A percentile compares a stretch with the other conserved stretches of the same genome.
Conservation (phyloP, 2,888 invertebrate species). For the Cheilosia soror region DNA sequence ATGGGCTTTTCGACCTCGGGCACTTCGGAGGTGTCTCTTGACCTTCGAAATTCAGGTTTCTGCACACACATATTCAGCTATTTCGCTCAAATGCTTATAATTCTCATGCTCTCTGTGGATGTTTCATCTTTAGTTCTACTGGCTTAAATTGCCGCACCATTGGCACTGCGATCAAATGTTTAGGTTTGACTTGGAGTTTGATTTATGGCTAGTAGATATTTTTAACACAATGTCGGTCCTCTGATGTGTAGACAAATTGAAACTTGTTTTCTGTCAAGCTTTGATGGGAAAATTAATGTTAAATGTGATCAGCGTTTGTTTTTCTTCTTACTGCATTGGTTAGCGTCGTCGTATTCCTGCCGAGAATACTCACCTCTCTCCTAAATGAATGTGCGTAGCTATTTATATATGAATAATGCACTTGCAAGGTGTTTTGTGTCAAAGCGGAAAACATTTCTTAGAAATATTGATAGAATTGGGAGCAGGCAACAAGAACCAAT, state of each 20-base stretch:
- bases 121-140: conserved; percentile 37
- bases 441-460: conserved; percentile 1
- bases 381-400: neutral
- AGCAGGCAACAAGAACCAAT: neutral
- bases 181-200: conserved; percentile 55
- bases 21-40: conserved; percentile 53
- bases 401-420: conserved; percentile 34
- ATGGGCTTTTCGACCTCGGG: conserved; percentile 30
- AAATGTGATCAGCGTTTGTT: conserved; percentile 16
- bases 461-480: conserved; percentile 15
- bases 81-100: neutral
- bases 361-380: neutral
- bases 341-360: neutral
- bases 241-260: conserved; percentile 39
- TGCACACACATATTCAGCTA: conserved; percentile 27
- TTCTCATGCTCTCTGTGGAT: conserved; percentile 8
- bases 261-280: conserved; percentile 53
- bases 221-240: conserved; percentile 34
- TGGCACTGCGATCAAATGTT: conserved; percentile 84
- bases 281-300: neutral
- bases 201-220: conserved; percentile 62
- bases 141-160: conserved; percentile 46
- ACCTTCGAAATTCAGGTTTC: conserved; percentile 72
- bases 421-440: conserved; percentile 41
- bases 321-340: neutral